These are phyloP conservation scores for Puffinus mauretanicus DNA, from an alignment of 2,113 vertebrate genomes.

Conservation along the genomic window DNA sequence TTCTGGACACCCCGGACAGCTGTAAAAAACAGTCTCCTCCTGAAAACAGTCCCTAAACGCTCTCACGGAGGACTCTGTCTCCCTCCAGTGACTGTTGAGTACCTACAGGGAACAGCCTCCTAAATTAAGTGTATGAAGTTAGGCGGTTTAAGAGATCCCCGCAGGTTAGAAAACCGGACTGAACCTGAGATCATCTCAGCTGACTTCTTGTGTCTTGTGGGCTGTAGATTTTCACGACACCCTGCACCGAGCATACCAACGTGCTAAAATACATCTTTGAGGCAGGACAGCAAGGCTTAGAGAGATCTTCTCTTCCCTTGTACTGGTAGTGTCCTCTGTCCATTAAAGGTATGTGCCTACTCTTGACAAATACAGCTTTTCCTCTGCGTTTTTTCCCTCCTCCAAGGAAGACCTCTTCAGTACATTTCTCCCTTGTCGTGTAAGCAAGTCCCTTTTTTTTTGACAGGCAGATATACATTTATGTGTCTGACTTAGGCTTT, in stretches of 20 bases:
- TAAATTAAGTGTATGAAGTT: background rate
- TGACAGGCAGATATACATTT: background rate
- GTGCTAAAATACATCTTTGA: background rate
- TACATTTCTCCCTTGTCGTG: rapidly evolving
- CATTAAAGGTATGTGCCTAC: background rate
- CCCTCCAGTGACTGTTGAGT: background rate
- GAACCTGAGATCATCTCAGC: background rate
- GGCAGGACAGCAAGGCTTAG: background rate
- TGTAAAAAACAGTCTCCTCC: background rate
- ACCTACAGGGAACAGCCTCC: background rate
- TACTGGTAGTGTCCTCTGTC: background rate
- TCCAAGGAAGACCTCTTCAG: background rate
- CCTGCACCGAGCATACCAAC: background rate
- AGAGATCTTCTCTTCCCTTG: background rate
- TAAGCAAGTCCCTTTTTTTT: background rate
- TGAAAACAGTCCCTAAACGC: background rate
- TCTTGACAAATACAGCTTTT: background rate
- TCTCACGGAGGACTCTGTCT: background rate
- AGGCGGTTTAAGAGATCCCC: background rate
- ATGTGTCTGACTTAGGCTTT: background rate
- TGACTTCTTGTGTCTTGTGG: background rate
- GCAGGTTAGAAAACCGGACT: background rate
- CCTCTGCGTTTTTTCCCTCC: background rate
- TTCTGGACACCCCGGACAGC: background rate
- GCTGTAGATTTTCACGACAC: background rate